These are phyloP conservation scores for Campylomormyrus tamandua DNA, from an alignment of 2,113 vertebrate genomes.

Conservation along the genomic window DNA sequence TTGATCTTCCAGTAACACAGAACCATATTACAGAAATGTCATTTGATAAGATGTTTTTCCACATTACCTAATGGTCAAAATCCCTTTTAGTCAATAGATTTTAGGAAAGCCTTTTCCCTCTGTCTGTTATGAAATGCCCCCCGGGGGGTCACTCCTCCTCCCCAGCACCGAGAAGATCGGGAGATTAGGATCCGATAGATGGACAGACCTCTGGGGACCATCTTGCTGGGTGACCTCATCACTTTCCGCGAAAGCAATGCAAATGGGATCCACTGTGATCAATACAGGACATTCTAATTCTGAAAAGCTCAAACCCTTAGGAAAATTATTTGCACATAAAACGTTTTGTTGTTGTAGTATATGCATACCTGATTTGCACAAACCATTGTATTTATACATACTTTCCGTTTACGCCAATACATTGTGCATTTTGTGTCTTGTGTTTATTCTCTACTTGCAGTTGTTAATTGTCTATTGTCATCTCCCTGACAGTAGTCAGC, in stretches of 20 bases:
- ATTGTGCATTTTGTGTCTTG: not conserved
- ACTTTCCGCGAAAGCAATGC: not conserved
- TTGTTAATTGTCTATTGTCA: not conserved
- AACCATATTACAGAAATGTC: not conserved
- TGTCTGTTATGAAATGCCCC: not conserved
- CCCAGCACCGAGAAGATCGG: not conserved
- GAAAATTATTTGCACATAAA: not conserved
- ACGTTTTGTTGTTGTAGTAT: not conserved
- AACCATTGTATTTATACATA: not conserved
- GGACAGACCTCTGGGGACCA: not conserved
- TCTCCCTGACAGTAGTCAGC: not conserved
- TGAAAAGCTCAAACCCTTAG: not conserved
- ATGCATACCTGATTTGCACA: not conserved
- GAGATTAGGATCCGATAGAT: not conserved
- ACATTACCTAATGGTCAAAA: not conserved
- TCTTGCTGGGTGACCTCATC: not conserved
- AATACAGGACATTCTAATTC: not conserved
- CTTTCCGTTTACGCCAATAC: not conserved
- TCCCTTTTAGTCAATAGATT: not conserved
- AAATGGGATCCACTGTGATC: not conserved
- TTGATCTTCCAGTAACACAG: not conserved
- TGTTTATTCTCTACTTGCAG: not conserved
- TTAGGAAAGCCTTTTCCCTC: not conserved
- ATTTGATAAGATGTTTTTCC: conserved; percentile 2
- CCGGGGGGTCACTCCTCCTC: not conserved